Evolutionary conservation across 2,113 vertebrate species (phyloP).

Genomic region (Myotis lucifugus): DNA sequence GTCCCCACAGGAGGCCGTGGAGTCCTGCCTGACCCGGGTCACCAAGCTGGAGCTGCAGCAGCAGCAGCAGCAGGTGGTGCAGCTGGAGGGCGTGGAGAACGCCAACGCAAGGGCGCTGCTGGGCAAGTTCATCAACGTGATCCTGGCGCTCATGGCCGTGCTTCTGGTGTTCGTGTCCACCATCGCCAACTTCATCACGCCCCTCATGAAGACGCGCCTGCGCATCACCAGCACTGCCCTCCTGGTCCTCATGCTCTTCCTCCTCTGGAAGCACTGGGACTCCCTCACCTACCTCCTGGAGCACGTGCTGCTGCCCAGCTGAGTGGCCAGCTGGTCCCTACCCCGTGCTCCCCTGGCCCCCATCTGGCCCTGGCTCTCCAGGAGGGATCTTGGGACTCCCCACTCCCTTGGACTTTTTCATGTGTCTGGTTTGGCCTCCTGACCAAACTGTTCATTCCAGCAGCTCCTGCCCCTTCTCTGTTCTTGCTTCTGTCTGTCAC

Average conservation of each 20-base stretch:
- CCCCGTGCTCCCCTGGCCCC: background rate
- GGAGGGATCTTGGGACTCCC: slow-evolving; percentile 6
- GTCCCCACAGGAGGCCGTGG: slow-evolving; percentile 93
- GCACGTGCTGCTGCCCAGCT: slow-evolving; percentile 92
- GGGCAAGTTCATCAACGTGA: slow-evolving; percentile 99
- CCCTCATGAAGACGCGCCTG: slow-evolving; percentile 96
- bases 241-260: slow-evolving; percentile 91
- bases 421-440: slow-evolving; percentile 48
- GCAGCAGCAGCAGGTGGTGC: slow-evolving; percentile 98
- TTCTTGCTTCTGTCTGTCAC: slow-evolving; percentile 26
- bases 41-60: slow-evolving; percentile 98
- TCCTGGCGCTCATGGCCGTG: slow-evolving; percentile 98
- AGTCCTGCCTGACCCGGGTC: slow-evolving; percentile 97
- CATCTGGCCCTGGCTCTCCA: background rate
- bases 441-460: slow-evolving; percentile 35
- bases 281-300: slow-evolving; percentile 92
- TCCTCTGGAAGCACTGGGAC: slow-evolving; percentile 98
- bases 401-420: background rate
- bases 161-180: slow-evolving; percentile 99
- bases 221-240: slow-evolving; percentile 92
- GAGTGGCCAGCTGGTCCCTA: slow-evolving; percentile 69
- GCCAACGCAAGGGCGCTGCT: slow-evolving; percentile 96
- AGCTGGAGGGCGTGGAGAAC: slow-evolving; percentile 98
- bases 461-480: background rate
- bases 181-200: slow-evolving; percentile 98